Percentiles rank a stretch among this genome's conserved stretches.
Evolutionary conservation across 2,797 vertebrate species (phyloP).

Genomic region (Brachyrhaphis roseni): DNA sequence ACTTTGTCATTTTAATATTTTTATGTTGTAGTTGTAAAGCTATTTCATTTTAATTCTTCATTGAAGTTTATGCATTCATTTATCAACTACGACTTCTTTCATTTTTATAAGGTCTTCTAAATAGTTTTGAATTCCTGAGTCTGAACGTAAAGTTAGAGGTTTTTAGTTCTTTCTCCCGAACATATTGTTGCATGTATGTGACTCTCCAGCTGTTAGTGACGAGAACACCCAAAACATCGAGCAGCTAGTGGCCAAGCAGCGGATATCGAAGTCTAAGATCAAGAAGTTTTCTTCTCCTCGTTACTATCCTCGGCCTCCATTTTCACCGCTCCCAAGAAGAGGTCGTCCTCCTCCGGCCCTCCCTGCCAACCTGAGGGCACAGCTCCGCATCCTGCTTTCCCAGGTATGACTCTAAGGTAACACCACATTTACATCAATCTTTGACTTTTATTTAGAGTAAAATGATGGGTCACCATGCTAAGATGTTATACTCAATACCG

Average conservation of each 20-base stretch:
- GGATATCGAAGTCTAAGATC: constrained; percentile 40
- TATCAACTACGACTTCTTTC: background rate
- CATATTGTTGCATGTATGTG: background rate
- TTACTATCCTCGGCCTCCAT: background rate
- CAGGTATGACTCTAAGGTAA: constrained; percentile 59
- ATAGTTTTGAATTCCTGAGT: background rate
- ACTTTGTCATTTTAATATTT: background rate
- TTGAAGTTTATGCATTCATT: background rate
- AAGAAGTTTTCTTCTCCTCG: constrained; percentile 40
- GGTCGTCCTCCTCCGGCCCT: constrained; percentile 71
- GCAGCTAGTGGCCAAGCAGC: constrained; percentile 86
- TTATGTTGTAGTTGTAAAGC: background rate
- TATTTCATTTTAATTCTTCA: background rate
- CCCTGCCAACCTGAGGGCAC: constrained; percentile 82
- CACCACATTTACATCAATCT: background rate
- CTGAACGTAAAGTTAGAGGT: background rate
- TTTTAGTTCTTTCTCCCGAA: background rate
- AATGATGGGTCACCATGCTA: background rate
- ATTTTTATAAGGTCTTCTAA: background rate
- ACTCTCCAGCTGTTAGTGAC: constrained; percentile 81
- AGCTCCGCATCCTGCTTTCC: constrained; percentile 85
- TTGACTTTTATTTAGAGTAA: background rate
- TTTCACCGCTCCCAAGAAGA: constrained; percentile 69
- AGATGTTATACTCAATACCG: background rate
- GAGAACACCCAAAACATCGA: constrained; percentile 85